Base-by-base conservation (phyloP, 2,888 invertebrate genomes). In the Epicampocera succincta region DNA sequence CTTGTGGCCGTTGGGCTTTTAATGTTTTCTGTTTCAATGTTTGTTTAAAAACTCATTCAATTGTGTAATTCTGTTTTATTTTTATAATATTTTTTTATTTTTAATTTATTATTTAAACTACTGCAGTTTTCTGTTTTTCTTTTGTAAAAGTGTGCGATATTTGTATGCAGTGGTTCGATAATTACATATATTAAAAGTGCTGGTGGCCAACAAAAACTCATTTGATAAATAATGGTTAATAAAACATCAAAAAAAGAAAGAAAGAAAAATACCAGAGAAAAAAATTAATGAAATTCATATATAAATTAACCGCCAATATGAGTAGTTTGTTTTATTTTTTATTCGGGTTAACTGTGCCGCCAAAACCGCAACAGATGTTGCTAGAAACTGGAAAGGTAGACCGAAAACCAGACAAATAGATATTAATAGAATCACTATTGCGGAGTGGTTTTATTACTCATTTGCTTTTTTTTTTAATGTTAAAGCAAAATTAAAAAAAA, bases 11-110 rank as follows among this genome's bases (percentile, higher is more conserved):
- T 63, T 54, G 46, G 69, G 52, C 60, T 56, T 77, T 78, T 82
- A 74, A 21, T 77, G 48, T 50, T 42, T 42, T 61, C 12, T 66
- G 40, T 25, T 74, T 65, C 29, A 73, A 60, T 78, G 69, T 78
- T 78, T 75, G 71, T 25, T 82, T 71, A 75, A 82, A 74, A 75
- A 82, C 71, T 75, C 82, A 82, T 78, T 78, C 66, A 42, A 60
- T 82, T 82, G 74, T 69, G 52, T 78, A 75, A 69, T 82, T 74
- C 68, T 13, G 17, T 73, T 60, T 38, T 46, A 71, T 50, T 65
- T 72, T 69, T 56, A 52, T 66, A 44, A 40, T 21, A 61, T 66
- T 61, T 63, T 65, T 29, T 66, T 38, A 40, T 29, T 44, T 71
- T 63, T 60, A 50, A 72, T 68, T 60, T 48, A 61, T 48, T 50